Evolutionary conservation across 2,888 invertebrate species (phyloP).

Genomic region (Idaea biselata): DNA sequence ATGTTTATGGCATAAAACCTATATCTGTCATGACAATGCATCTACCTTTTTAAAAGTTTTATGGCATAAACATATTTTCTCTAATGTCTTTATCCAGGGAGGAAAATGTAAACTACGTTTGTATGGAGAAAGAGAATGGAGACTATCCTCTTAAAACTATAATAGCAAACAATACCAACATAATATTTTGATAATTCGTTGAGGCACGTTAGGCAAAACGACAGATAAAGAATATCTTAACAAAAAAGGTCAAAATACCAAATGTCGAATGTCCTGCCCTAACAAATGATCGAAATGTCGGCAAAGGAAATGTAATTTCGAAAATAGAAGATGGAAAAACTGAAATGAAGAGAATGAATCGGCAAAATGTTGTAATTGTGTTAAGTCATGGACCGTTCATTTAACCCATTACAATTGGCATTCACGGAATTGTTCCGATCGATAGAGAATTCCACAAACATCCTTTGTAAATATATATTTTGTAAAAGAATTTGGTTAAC

Average conservation of each 20-base stretch:
- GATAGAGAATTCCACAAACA: constrained; percentile 1
- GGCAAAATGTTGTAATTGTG: constrained; percentile 53
- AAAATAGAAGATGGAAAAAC: constrained; percentile 49
- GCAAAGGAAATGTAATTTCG: constrained; percentile 55
- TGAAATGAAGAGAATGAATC: constrained; percentile 63
- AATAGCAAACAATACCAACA: neutral
- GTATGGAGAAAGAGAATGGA: no score
- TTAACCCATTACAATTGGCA: constrained; percentile 49
- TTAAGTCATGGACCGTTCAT: constrained; percentile 61
- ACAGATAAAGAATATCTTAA: neutral
- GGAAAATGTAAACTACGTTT: no score
- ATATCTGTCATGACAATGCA: no score
- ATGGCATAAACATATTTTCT: no score
- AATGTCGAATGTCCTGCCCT: constrained; percentile 12
- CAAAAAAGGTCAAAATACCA: constrained; percentile 10
- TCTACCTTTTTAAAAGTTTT: no score
- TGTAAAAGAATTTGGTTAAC: constrained; percentile 3
- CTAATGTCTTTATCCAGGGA: no score
- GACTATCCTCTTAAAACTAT: no score
- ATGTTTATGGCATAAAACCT: no score
- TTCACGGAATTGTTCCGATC: constrained; percentile 17
- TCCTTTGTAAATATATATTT: constrained; percentile 3
- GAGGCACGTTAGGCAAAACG: neutral
- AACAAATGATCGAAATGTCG: constrained; percentile 43
- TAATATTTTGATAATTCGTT: no score